Conservation (phyloP, 2,113 vertebrate species). For the Atherinomorus stipes region DNA sequence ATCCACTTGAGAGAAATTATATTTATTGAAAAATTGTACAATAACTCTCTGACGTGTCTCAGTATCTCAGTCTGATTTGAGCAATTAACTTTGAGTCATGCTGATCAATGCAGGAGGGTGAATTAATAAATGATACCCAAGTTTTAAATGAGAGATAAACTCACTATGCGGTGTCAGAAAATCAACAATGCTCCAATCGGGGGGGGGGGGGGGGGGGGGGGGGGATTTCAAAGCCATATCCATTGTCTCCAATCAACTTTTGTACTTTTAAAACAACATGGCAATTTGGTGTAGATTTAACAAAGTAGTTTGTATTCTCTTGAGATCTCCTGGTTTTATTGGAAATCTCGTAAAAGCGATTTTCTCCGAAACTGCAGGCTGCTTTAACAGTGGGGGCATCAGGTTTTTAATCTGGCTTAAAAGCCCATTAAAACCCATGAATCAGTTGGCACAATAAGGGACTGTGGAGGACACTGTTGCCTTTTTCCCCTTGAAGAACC, state of each 20-base stretch:
- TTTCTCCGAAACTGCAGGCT: slow-evolving; percentile 56
- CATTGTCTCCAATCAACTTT: slow-evolving; percentile 32
- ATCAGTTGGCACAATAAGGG: slow-evolving; percentile 57
- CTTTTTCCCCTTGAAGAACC: slow-evolving; percentile 43
- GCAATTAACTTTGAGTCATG: background rate
- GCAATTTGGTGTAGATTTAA: slow-evolving; percentile 47
- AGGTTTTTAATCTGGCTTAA: slow-evolving; percentile 79
- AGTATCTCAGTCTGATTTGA: background rate
- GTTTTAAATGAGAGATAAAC: background rate
- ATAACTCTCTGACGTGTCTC: too few species aligned
- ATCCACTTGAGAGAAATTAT: background rate
- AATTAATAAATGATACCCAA: too few species aligned
- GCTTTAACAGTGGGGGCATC: slow-evolving; percentile 59
- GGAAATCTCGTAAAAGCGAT: slow-evolving; percentile 66
- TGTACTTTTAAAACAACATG: slow-evolving; percentile 41
- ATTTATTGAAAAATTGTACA: background rate
- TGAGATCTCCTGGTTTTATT: slow-evolving; percentile 58
- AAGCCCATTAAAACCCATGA: slow-evolving; percentile 75
- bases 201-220: too few species aligned
- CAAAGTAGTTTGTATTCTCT: slow-evolving; percentile 58
- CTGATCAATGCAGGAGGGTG: background rate
- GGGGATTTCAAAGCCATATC: background rate
- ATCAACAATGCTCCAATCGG: too few species aligned
- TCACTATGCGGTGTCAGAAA: too few species aligned
- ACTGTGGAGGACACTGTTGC: slow-evolving; percentile 37